Evolutionary conservation across 2,888 invertebrate species (phyloP).

Genomic region (Aphodius granarius): DNA sequence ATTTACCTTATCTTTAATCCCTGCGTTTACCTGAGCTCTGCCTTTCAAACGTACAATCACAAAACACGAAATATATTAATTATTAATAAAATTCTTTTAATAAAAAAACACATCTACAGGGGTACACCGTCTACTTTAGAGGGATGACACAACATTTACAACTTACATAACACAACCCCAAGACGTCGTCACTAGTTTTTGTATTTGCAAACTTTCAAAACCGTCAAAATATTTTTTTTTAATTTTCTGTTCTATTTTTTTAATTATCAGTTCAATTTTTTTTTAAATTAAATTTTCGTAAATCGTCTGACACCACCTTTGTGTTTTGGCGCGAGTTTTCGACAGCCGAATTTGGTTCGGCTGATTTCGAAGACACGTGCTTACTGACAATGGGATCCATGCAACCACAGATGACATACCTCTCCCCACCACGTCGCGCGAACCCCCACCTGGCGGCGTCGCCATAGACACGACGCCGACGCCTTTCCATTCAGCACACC

Average conservation of each 20-base stretch:
- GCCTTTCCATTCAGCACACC: background rate
- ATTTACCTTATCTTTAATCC: no score
- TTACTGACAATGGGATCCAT: background rate
- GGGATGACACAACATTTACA: background rate
- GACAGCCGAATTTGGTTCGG: background rate
- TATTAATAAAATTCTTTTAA: background rate
- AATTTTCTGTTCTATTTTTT: background rate
- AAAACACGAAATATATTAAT: no score
- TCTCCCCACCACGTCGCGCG: background rate
- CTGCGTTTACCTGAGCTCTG: no score
- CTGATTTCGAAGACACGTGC: background rate
- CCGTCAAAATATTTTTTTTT: no score
- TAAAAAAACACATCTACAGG: background rate
- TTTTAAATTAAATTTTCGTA: background rate
- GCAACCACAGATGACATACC: background rate
- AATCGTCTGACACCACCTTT: background rate
- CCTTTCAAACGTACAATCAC: no score
- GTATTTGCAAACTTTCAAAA: no score
- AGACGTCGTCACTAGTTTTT: background rate
- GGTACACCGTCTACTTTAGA: background rate
- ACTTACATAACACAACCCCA: background rate
- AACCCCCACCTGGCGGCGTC: background rate
- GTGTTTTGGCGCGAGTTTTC: background rate
- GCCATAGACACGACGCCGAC: background rate
- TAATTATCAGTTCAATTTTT: background rate